phyloP scores from a whole-genome alignment of 2,888 invertebrate species.

The Ectemnius cavifrons region DNA sequence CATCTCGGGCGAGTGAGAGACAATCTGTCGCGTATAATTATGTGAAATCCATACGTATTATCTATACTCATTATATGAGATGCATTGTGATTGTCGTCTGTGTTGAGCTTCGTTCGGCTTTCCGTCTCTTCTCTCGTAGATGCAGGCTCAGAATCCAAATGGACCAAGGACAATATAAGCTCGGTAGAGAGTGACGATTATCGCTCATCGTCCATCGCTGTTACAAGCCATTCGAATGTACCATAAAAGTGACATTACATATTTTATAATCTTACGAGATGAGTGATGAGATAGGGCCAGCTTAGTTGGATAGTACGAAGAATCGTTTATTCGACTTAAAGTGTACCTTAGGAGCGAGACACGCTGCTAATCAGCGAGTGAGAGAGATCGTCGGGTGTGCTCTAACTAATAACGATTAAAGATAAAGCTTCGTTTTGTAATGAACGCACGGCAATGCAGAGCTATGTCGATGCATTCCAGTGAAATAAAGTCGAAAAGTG shows the following conservation, averaged over 20 bases:
- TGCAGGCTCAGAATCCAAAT: constrained; percentile 43
- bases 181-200: constrained; percentile 33
- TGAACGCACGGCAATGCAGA: constrained; percentile 24
- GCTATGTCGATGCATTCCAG: not conserved
- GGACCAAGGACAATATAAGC: constrained; percentile 65
- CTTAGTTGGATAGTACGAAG: constrained; percentile 50
- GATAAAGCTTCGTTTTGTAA: constrained; percentile 67
- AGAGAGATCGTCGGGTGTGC: constrained; percentile 46
- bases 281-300: constrained; percentile 22
- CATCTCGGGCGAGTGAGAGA: too few species aligned
- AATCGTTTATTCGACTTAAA: constrained; percentile 57
- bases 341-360: constrained; percentile 59
- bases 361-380: constrained; percentile 37
- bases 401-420: constrained; percentile 55
- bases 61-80: too few species aligned
- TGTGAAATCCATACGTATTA: too few species aligned
- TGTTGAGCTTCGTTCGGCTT: constrained; percentile 23
- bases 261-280: constrained; percentile 51
- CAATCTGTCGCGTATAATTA: too few species aligned
- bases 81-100: not conserved
- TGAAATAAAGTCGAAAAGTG: constrained; percentile 7
- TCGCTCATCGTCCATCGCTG: constrained; percentile 41
- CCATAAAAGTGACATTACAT: constrained; percentile 43
- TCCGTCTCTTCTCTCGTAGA: constrained; percentile 6
- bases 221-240: constrained; percentile 34